Base-by-base conservation (phyloP, 2,113 vertebrate species). In the Amia ocellicauda region DNA sequence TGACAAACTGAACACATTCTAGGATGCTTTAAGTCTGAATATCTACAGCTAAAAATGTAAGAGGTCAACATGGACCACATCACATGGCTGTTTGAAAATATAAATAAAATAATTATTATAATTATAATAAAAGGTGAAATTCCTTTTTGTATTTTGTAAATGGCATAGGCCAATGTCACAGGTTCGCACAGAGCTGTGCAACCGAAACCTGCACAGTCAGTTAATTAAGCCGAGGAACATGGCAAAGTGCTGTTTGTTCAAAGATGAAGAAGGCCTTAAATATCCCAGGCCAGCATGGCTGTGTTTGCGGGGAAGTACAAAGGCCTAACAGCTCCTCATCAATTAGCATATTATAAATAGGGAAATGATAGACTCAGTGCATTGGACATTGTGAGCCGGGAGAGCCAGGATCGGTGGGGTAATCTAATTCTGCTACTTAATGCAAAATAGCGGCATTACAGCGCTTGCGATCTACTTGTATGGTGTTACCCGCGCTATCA, bases 401-500 rank as follows among this genome's bases (percentile, higher is more conserved):
- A 68, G 55, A 47, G 42, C 28, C 28, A n/a, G n/a, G n/a, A n/a
- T n/a, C n/a, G n/a, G n/a, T 54, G 36, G 62, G 66, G 62, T 69
- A 63, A 76, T 74, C 64, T 61, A 74, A 73, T 79, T 77, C 66
- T 58, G 66, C 67, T 69, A 61, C 66, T 73, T 68, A 68, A 75
- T 74, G 71, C 71, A 74, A 72, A 78, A 66, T 64, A 68, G 66
- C n/a, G 63, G 58, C 76, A 72, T 75, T 66, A 70, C 65, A 71
- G 69, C 70, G 23, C 73, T 64, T 59, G 72, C 72, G 72, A 71
- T 74, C 55, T 51, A 67, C 62, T 47, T 59, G 74, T 75, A 69
- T 69, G 62, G 71, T 79, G 93, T 93, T 93, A 92, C 92, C 91
- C 92, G 88, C 92, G 91, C 91, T 93, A 93, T 96, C 94, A 94